Base-by-base conservation (phyloP, 2,797 vertebrate genomes). In the Platyrinchus mystaceus region DNA sequence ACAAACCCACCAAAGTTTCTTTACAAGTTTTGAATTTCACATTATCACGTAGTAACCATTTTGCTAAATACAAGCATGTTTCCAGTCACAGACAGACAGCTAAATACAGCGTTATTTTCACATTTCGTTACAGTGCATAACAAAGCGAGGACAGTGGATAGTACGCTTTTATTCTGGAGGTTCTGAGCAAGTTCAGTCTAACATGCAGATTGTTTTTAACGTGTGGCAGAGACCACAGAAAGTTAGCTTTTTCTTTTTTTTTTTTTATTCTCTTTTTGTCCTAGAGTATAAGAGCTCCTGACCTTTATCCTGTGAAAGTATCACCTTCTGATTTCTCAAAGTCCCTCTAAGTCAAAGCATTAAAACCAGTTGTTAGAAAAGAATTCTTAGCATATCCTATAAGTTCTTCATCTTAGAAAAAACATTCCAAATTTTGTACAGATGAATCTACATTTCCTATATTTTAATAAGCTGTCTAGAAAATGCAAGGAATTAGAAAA, bases 51-150 rank as follows among this genome's bases (percentile, higher is more conserved):
- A 95, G 98, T 98, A 98, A 98, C 93, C 96, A 96, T 97, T 98
- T 98, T 98, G 98, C 98, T 98, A 98, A 98, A 97, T 98, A 98
- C 98, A 98, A 97, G 98, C 98, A 98, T 97, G 94, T 97, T 98
- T 97, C 96, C 97, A 98, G 97, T 97, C 98, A 98, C 97, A 84
- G 97, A 98, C 97, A 97, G 97, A 98, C 97, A 97, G 97, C 97
- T 98, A 98, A 97, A 97, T 98, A 98, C 95, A 97, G 98, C 97
- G 63, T 92, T 95, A 96, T 97, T 79, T 95, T 97, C 97, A 98
- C 97, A 96, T 97, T 96, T 97, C 78, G 3, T 96, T 98, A 98
- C 98, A 97, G 97, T 97, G 97, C 96, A 97, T 97, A 96, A 98
- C 97, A 98, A 96, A 97, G 97, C 97, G 37, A 97, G 97, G 96